phyloP scores from a whole-genome alignment of 2,113 vertebrate species.

The Aegotheles bennettii region DNA sequence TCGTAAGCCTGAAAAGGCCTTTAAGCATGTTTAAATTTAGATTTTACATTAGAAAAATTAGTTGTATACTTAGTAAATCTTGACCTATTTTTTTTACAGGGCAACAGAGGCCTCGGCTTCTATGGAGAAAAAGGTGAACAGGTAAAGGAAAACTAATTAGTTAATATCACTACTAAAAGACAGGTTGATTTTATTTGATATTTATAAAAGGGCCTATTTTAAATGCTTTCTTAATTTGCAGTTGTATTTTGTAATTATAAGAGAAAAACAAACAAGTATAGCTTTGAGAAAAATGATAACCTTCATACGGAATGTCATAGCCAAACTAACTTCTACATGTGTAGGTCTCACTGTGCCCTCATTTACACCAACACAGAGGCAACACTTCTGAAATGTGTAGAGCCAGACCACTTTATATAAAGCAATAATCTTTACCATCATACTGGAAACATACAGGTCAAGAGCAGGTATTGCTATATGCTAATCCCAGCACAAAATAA shows the following conservation, averaged over 20 bases:
- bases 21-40: neutral
- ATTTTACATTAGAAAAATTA: neutral
- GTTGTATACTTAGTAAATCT: neutral
- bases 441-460: neutral
- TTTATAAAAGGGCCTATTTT: neutral
- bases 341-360: neutral
- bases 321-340: neutral
- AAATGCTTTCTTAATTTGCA: neutral
- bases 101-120: constrained; percentile 75
- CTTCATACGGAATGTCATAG: neutral
- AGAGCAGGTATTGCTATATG: neutral
- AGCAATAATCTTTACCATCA: neutral
- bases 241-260: neutral
- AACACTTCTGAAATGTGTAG: neutral
- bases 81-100: constrained; percentile 64
- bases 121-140: constrained; percentile 78
- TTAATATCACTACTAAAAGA: neutral
- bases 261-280: neutral
- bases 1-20: neutral
- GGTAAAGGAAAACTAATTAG: constrained; percentile 52
- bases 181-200: neutral
- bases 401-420: neutral
- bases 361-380: neutral
- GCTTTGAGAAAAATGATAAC: neutral
- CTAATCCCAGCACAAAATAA: neutral